Conservation (phyloP, 2,888 invertebrate species). For the Diarsia dahlii region DNA sequence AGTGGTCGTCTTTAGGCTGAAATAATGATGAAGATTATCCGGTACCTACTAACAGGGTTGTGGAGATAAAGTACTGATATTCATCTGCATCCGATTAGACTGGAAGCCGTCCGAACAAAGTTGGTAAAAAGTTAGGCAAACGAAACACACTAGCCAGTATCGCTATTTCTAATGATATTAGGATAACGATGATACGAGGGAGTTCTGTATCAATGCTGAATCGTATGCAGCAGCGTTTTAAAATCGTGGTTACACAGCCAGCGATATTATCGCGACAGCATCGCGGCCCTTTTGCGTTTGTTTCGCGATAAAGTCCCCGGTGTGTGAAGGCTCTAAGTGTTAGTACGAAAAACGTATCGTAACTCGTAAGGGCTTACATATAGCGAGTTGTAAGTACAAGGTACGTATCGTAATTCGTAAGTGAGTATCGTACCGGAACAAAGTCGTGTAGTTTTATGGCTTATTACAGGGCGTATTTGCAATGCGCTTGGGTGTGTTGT, state of each 20-base stretch:
- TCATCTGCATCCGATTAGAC: too few relatives aligned
- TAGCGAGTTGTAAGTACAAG: conserved; percentile 22
- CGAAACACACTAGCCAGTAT: too few relatives aligned
- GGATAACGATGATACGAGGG: too few relatives aligned
- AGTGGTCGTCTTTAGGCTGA: too few relatives aligned
- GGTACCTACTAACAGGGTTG: too few relatives aligned
- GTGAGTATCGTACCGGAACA: conserved; percentile 30
- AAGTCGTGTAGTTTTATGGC: conserved; percentile 56
- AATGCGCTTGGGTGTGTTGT: conserved; percentile 31
- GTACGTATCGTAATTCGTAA: conserved; percentile 25
- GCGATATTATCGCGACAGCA: background rate
- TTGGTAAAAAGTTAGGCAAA: too few relatives aligned
- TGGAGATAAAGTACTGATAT: too few relatives aligned
- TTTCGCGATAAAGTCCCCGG: background rate
- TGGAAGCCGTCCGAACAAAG: too few relatives aligned
- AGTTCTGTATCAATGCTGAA: too few relatives aligned
- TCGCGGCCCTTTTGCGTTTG: background rate
- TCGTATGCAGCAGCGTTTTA: too few relatives aligned
- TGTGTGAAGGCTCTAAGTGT: background rate
- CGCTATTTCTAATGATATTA: too few relatives aligned
- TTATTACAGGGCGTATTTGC: conserved; percentile 20
- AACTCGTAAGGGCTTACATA: background rate
- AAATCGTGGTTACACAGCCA: background rate
- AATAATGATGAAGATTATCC: too few relatives aligned
- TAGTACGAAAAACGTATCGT: conserved; percentile 34